These are phyloP conservation scores for Hemibagrus wyckioides DNA, from an alignment of 2,113 vertebrate genomes.

Conservation along the genomic window DNA sequence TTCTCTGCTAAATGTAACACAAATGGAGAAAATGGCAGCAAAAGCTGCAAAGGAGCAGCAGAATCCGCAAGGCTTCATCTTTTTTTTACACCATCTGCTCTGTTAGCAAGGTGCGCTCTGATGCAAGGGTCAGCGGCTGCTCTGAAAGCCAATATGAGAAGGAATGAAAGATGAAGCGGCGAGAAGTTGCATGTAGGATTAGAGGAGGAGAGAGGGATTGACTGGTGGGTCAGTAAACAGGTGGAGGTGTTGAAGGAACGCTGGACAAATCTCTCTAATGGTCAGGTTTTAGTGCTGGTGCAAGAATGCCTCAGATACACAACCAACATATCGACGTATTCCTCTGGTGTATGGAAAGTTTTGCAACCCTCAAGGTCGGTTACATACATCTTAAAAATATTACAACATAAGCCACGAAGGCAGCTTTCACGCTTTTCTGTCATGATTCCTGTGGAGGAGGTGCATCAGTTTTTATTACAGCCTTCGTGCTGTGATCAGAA, in stretches of 20 bases:
- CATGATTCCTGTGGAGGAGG: background rate
- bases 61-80: background rate
- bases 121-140: background rate
- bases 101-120: background rate
- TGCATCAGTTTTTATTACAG: background rate
- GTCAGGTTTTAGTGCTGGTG: background rate
- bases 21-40: background rate
- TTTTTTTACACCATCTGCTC: background rate
- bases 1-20: background rate
- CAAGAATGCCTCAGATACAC: background rate
- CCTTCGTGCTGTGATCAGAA: background rate
- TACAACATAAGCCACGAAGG: background rate
- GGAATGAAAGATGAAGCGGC: too few species aligned
- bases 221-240: background rate
- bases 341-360: background rate
- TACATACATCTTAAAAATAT: background rate
- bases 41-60: background rate
- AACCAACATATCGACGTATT: constrained; percentile 1
- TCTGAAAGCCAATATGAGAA: background rate
- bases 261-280: background rate
- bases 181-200: background rate
- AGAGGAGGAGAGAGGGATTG: background rate
- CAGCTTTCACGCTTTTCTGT: background rate
- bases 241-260: background rate
- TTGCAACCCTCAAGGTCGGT: background rate